These are phyloP conservation scores for Chymomyza procnemis DNA, from an alignment of 2,888 invertebrate species.

Conservation along the genomic window DNA sequence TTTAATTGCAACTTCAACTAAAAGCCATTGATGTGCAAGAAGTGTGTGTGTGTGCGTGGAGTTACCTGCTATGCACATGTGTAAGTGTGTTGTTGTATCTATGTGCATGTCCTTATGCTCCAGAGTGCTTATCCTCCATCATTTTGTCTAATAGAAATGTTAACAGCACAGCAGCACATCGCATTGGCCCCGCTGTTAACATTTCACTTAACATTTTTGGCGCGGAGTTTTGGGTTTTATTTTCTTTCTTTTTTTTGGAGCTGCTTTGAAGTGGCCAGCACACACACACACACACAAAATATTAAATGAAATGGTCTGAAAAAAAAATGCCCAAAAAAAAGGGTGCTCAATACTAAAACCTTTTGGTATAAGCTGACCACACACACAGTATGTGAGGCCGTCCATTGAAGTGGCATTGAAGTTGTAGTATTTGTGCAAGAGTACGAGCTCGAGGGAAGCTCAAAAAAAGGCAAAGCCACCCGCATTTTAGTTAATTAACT, in stretches of 20 bases:
- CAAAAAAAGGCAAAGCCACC: slow-evolving; percentile 65
- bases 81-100: too few relatives aligned
- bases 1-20: background rate
- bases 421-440: slow-evolving; percentile 19
- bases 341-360: slow-evolving; percentile 70
- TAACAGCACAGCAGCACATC: slow-evolving; percentile 40
- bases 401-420: slow-evolving; percentile 56
- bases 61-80: background rate
- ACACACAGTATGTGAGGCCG: slow-evolving; percentile 35
- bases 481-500: slow-evolving; percentile 79
- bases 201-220: slow-evolving; percentile 69
- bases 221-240: slow-evolving; percentile 45
- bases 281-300: slow-evolving; percentile 39
- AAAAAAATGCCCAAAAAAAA: slow-evolving; percentile 45
- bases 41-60: background rate
- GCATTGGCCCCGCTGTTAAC: slow-evolving; percentile 54
- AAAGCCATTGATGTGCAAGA: background rate
- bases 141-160: slow-evolving; percentile 59
- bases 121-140: slow-evolving; percentile 8
- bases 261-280: slow-evolving; percentile 65
- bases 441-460: background rate
- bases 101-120: background rate
- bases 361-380: slow-evolving; percentile 67
- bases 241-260: slow-evolving; percentile 25
- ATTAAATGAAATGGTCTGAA: slow-evolving; percentile 63